These are phyloP conservation scores for Heterodera schachtii DNA, from an alignment of 1,140 invertebrate genomes.

Conservation along the genomic window DNA sequence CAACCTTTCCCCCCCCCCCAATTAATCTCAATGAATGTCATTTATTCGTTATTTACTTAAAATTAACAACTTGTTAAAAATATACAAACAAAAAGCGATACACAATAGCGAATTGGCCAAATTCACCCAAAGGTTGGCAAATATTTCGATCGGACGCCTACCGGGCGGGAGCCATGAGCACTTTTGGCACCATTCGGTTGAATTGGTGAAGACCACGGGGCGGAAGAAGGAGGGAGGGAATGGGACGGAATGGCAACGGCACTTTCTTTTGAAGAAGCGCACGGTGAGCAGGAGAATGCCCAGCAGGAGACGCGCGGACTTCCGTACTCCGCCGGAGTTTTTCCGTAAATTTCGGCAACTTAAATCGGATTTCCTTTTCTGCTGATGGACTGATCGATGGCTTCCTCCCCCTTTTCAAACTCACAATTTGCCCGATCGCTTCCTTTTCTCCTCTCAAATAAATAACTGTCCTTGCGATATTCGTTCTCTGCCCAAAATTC, in stretches of 20 bases:
- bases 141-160: slow-evolving; percentile 19
- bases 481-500: slow-evolving; percentile 26
- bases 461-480: slow-evolving; percentile 18
- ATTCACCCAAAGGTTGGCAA: slow-evolving; percentile 15
- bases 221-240: neutral
- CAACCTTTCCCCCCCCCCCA: too few relatives aligned
- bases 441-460: neutral
- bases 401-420: neutral
- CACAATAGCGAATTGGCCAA: neutral
- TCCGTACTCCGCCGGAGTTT: slow-evolving; percentile 7
- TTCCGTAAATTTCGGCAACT: slow-evolving; percentile 6
- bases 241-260: neutral
- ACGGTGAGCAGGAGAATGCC: neutral
- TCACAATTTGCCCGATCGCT: neutral
- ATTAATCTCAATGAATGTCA: too few relatives aligned
- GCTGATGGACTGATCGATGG: too few relatives aligned
- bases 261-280: neutral
- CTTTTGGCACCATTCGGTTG: neutral
- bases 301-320: neutral
- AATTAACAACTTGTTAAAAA: too few relatives aligned
- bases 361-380: neutral
- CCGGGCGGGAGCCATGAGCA: neutral
- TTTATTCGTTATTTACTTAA: too few relatives aligned
- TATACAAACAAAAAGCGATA: neutral
- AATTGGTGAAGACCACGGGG: neutral